These are phyloP conservation scores for Euura lappo DNA, from an alignment of 1,140 invertebrate species.

Conservation along the genomic window DNA sequence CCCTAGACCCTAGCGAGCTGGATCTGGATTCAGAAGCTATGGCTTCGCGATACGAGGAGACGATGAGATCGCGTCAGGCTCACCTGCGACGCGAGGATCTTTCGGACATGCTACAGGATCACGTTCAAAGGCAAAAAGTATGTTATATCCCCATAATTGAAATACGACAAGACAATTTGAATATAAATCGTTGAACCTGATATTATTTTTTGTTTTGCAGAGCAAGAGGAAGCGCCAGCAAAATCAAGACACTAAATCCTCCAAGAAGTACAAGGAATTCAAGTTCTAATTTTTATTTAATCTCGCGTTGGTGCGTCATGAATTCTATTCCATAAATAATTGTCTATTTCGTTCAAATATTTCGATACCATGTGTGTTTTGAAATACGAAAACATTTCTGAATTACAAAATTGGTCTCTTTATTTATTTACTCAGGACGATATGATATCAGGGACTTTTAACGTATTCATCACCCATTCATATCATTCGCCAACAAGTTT, in stretches of 20 bases:
- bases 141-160: neutral
- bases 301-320: neutral
- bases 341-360: neutral
- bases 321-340: neutral
- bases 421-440: neutral
- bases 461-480: no score
- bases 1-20: constrained; percentile 95
- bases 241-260: constrained; percentile 84
- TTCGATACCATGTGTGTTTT: neutral
- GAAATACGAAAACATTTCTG: neutral
- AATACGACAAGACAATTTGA: constrained; percentile 12
- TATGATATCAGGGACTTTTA: no score
- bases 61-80: constrained; percentile 90
- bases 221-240: constrained; percentile 92
- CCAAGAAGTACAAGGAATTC: constrained; percentile 98
- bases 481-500: neutral
- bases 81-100: constrained; percentile 92
- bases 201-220: constrained; percentile 66
- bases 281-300: constrained; percentile 80
- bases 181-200: constrained; percentile 7
- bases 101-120: constrained; percentile 98
- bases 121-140: constrained; percentile 93
- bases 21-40: constrained; percentile 96
- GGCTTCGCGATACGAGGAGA: constrained; percentile 96
- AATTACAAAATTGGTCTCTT: neutral